phyloP scores from a whole-genome alignment of 2,888 invertebrate genomes.

The Stomorhina lunata region DNA sequence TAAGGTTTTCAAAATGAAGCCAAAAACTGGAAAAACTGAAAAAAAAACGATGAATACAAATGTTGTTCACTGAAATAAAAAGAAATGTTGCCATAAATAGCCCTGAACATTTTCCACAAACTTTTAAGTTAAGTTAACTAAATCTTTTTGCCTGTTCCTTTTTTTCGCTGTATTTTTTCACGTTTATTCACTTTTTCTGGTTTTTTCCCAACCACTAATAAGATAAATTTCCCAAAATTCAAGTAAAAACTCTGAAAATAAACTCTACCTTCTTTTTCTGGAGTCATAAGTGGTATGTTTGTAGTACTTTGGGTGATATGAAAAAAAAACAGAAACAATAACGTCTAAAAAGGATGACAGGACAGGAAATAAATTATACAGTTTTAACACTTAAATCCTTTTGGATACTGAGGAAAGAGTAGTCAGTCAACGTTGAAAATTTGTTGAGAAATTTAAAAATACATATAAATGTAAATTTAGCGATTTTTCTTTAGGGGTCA shows the following conservation, averaged over 20 bases:
- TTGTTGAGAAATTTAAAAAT: neutral
- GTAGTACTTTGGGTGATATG: neutral
- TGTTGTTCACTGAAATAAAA: neutral
- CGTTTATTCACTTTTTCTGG: neutral
- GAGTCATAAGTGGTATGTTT: neutral
- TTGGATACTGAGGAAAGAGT: no score
- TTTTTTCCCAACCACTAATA: conserved; percentile 28
- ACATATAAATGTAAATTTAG: neutral
- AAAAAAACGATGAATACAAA: neutral
- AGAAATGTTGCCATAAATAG: conserved; percentile 29
- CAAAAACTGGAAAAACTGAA: neutral
- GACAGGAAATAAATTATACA: neutral
- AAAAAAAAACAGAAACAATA: neutral
- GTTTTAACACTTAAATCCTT: conserved; percentile 15
- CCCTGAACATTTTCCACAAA: conserved; percentile 18
- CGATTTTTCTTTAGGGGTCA: no score
- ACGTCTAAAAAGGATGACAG: neutral
- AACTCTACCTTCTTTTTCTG: conserved; percentile 4
- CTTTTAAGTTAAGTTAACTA: conserved; percentile 24
- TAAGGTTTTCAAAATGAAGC: conserved; percentile 1
- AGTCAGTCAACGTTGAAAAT: neutral
- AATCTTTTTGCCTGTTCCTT: conserved; percentile 11
- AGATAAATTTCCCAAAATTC: conserved; percentile 35
- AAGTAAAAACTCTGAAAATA: neutral
- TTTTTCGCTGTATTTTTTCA: neutral